phyloP scores from a whole-genome alignment of 2,888 invertebrate genomes.

The Eupithecia abbreviata region DNA sequence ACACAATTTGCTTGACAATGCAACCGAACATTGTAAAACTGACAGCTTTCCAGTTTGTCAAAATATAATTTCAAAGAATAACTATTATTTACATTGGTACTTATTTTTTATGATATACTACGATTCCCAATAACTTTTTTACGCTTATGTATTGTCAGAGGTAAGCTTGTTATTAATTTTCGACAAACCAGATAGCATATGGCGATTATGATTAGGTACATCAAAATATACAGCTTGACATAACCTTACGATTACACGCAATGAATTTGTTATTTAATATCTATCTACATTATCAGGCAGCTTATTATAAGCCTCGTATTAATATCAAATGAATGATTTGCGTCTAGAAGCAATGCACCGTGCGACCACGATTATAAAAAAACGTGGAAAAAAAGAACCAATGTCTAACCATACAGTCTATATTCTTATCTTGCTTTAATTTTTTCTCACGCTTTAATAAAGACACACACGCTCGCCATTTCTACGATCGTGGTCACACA shows the following conservation, averaged over 20 bases:
- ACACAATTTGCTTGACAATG: constrained; percentile 28
- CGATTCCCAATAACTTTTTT: constrained; percentile 16
- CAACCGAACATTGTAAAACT: constrained; percentile 12
- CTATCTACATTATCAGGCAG: constrained; percentile 56
- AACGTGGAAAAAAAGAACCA: neutral
- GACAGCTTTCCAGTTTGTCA: constrained; percentile 21
- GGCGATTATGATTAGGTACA: constrained; percentile 25
- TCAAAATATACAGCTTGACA: constrained; percentile 52
- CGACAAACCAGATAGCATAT: constrained; percentile 27
- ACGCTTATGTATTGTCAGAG: constrained; percentile 31
- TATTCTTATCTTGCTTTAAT: neutral
- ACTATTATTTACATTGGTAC: constrained; percentile 28
- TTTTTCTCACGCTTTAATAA: neutral
- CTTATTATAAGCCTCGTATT: constrained; percentile 36
- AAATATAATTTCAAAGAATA: constrained; percentile 19
- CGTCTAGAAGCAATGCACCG: neutral
- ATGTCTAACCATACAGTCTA: neutral
- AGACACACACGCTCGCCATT: neutral
- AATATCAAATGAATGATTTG: constrained; percentile 34
- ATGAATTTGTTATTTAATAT: constrained; percentile 59
- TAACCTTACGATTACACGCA: constrained; percentile 47
- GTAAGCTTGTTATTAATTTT: constrained; percentile 23
- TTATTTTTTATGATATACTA: neutral
- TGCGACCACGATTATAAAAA: neutral
- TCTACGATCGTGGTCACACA: neutral